These are phyloP conservation scores for Drosophila merina DNA, from an alignment of 2,888 invertebrate species.

Conservation along the genomic window DNA sequence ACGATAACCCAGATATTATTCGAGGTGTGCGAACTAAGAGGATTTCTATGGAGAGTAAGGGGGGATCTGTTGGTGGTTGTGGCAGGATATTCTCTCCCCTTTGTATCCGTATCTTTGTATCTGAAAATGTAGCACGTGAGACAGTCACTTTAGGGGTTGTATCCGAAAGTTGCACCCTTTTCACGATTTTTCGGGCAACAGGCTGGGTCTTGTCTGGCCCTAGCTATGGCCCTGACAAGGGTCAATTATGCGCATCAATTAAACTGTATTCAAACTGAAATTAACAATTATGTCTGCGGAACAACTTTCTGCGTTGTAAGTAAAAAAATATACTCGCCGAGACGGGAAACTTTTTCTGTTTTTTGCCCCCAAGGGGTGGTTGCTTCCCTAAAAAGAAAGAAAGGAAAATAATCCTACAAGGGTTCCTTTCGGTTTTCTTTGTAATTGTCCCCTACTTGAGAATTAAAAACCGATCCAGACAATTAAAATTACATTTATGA, in stretches of 20 bases:
- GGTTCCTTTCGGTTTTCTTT: background rate
- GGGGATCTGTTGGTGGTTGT: background rate
- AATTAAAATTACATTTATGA: constrained; percentile 43
- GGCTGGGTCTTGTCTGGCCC: background rate
- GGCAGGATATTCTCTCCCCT: background rate
- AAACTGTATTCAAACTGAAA: constrained; percentile 77
- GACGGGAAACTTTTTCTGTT: constrained; percentile 15
- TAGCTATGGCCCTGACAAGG: constrained; percentile 57
- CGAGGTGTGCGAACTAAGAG: constrained; percentile 3
- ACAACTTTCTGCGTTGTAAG: constrained; percentile 39
- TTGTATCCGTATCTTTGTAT: background rate
- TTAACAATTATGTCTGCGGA: constrained; percentile 62
- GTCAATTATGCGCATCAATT: constrained; percentile 74
- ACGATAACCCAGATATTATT: background rate
- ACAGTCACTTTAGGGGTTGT: constrained; percentile 13
- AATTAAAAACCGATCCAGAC: constrained; percentile 21
- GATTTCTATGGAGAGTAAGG: background rate
- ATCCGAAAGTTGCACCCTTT: constrained; percentile 14
- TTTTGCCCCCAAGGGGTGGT: constrained; percentile 13
- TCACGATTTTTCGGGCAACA: constrained; percentile 4
- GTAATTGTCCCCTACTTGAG: background rate
- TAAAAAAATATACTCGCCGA: constrained; percentile 11
- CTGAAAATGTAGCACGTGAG: constrained; percentile 1
- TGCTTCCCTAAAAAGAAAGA: background rate
- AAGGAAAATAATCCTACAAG: constrained; percentile 8